Base-by-base conservation (phyloP, 2,888 invertebrate species). In the Scelioninae gen. 1 region DNA sequence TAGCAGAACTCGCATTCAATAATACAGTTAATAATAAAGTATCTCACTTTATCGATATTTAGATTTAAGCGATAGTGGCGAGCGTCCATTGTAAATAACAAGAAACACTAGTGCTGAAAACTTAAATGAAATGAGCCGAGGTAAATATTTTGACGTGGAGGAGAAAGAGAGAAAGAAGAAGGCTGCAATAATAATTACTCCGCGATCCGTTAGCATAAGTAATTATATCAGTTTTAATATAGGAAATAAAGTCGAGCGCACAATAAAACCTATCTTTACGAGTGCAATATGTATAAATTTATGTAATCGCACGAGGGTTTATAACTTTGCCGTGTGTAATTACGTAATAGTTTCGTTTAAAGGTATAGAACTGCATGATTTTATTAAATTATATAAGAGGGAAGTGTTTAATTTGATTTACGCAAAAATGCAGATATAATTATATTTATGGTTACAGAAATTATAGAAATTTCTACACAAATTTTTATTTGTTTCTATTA, bases 371-470 rank as follows among this genome's bases (percentile, higher is more conserved):
- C n/a, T n/a, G n/a, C n/a, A n/a, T 11, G 58, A 69, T 69, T 69
- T 69, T 49, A 69, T 69, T 49, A 38, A 58, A 69, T 69, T 69
- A 69, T 29, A 58, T 69, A 69, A 69, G 49, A 7, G 29, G 45
- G 56, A 69, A 69, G 16, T 56, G 47, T 68, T 43, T 53, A 55
- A 23, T 32, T 55, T 66, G 43, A 45, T 7, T 32, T 11, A 5
- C 6, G 4, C 11, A 23, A 23, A 23, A 23, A 23, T 23, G 8
- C 6, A 29, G 45, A 68, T 68, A 68, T 34, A 15, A 68, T 53
- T 66, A 16, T 40, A 40, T 43, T 66, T 62, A 62, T 62, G 45
- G 40, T 13, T 31, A 2, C 23, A 2, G 23, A 4, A 23, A 23
- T 23, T 23, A 23, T 23, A 23, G 23, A 23, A 23, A 23, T 23